Base-by-base conservation (phyloP, 2,888 invertebrate genomes). In the Tortricodes alternella region DNA sequence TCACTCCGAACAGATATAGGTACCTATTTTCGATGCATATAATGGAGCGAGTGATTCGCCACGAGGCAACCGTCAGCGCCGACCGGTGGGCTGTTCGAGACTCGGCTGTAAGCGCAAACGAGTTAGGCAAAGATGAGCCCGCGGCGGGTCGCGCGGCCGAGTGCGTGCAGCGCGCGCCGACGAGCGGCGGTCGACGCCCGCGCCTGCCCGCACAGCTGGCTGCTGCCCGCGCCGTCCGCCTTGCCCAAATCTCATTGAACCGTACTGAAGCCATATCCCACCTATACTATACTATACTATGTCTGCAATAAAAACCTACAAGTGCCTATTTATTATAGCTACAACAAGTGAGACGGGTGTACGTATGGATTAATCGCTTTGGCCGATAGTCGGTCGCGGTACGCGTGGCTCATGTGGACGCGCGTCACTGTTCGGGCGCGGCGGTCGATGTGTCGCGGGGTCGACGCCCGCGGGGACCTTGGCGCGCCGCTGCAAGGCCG, bases 401-500 rank as follows among this genome's bases (percentile, higher is more conserved):
- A 13, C 41, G 41, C 15, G 5, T 21, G 15, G 16, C n/a, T n/a
- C n/a, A 41, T 50, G 32, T 23, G 39, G 24, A 32, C 37, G 53
- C 53, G 29, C 38, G 53, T 44, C 52, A 44, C 27, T 23, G 38
- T 37, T 29, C 53, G 44, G 39, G 48, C 48, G 55, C 55, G 55
- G 41, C 55, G 44, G 50, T 24, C 55, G 58, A 24, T 37, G 48
- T 43, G 69, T 63, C 65, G 73, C 69, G 70, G 64, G 79, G 74
- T 74, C 77, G 70, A 61, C 71, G 79, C 51, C 74, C 80, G 70
- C 51, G 68, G 68, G 67, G 73, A 76, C 80, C 82, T 81, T 77
- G 81, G 68, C 73, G 77, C 64, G 66, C 58, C 71, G 72, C 70
- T 71, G 78, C 82, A 80, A 82, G 82, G 82, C 75, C 77, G 78